These are phyloP conservation scores for Myotis brandtii DNA, from an alignment of 2,113 vertebrate species.

Conservation along the genomic window DNA sequence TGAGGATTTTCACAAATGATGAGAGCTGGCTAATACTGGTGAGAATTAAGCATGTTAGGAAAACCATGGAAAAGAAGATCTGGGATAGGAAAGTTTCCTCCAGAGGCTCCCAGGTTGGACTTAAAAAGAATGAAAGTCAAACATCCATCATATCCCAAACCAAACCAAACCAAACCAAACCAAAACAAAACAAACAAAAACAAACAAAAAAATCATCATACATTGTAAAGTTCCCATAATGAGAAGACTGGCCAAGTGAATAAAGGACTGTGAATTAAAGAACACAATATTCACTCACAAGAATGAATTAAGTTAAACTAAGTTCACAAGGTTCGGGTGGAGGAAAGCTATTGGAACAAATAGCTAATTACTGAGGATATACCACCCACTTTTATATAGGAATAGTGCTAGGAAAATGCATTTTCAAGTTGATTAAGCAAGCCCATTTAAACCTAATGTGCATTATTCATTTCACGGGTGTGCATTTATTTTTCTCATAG, in stretches of 20 bases:
- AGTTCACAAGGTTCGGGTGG: not conserved
- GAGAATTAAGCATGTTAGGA: not conserved
- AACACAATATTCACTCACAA: not conserved
- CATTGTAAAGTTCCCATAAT: not conserved
- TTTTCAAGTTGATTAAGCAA: slow-evolving; percentile 31
- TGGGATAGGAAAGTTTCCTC: not conserved
- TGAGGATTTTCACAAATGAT: not conserved
- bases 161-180: slow-evolving; percentile 28
- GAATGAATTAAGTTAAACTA: slow-evolving; percentile 8
- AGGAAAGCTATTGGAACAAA: not conserved
- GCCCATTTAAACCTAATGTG: not conserved
- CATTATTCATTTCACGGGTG: not conserved
- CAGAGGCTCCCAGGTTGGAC: not conserved
- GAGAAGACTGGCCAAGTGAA: not conserved
- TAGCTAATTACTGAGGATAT: not conserved
- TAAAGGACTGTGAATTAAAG: not conserved
- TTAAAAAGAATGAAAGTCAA: slow-evolving; percentile 19
- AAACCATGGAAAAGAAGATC: slow-evolving; percentile 27
- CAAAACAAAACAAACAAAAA: not conserved
- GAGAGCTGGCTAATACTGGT: not conserved
- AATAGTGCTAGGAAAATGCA: slow-evolving; percentile 1
- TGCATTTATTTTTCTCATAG: slow-evolving; percentile 22
- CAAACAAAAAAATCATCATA: not conserved
- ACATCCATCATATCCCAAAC: not conserved
- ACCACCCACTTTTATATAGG: not conserved